These are phyloP conservation scores for Elgaria multicarinata DNA, from an alignment of 2,113 vertebrate genomes.

Conservation along the genomic window DNA sequence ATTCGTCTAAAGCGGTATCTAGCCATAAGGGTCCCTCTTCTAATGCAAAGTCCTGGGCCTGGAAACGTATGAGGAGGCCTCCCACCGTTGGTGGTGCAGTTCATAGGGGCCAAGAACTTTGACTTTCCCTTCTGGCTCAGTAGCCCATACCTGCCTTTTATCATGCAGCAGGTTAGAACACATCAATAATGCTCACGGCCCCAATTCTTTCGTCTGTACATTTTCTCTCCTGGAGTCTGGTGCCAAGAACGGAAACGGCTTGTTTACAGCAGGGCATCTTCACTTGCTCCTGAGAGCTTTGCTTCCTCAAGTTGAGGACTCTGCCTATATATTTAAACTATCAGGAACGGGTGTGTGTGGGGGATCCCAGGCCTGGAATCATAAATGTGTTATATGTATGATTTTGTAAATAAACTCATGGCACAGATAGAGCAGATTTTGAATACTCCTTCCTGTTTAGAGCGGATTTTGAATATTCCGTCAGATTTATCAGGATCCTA, in stretches of 20 bases:
- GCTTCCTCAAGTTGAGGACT: constrained; percentile 27
- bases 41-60: neutral
- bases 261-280: constrained; percentile 23
- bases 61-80: neutral
- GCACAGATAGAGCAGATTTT: constrained; percentile 20
- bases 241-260: neutral
- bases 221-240: neutral
- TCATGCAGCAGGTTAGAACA: neutral
- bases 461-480: constrained; percentile 3
- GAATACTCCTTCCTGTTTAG: no score
- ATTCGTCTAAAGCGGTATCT: neutral
- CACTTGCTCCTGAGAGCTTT: neutral
- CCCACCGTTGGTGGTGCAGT: neutral
- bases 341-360: neutral
- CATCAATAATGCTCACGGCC: neutral
- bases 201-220: neutral
- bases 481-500: constrained; percentile 8
- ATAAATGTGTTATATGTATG: constrained; percentile 62
- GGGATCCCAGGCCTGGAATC: neutral
- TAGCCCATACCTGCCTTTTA: neutral
- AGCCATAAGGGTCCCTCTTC: neutral
- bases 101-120: neutral
- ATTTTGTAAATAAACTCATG: constrained; percentile 75
- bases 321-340: constrained; percentile 25
- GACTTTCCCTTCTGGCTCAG: neutral